phyloP scores from a whole-genome alignment of 2,797 vertebrate species.

The Carcharodon carcharias region DNA sequence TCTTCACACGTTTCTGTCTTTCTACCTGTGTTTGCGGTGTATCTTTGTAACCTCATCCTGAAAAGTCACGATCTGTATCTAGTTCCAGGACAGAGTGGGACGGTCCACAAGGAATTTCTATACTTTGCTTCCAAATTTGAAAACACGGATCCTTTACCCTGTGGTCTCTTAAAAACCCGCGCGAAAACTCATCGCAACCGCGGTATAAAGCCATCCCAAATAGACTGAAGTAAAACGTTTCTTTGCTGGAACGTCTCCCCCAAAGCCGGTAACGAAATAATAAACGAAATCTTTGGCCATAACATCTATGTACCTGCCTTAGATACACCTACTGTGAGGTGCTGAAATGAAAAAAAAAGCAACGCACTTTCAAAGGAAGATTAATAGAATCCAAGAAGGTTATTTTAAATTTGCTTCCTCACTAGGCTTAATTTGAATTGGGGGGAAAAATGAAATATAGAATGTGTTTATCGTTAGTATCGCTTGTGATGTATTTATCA shows the following conservation, averaged over 20 bases:
- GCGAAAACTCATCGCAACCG: neutral
- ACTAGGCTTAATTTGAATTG: neutral
- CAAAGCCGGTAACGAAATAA: neutral
- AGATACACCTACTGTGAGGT: neutral
- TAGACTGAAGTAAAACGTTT: neutral
- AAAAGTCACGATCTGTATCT: neutral
- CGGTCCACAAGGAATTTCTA: neutral
- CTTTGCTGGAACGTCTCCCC: neutral
- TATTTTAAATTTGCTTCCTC: neutral
- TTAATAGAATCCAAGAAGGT: neutral
- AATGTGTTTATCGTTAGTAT: neutral
- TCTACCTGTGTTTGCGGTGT: neutral
- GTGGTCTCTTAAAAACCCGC: neutral
- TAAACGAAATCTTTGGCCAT: neutral
- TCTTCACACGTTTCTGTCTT: neutral
- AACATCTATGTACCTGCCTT: neutral
- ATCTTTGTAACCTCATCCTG: neutral
- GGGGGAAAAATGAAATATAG: neutral
- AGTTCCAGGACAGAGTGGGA: neutral
- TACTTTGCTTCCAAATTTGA: neutral
- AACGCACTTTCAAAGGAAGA: neutral
- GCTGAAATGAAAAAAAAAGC: neutral
- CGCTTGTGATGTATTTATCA: neutral
- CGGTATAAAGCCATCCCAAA: neutral
- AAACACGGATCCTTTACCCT: neutral